These are phyloP conservation scores for Spilarctia lutea DNA, from an alignment of 2,888 invertebrate genomes.

Conservation along the genomic window DNA sequence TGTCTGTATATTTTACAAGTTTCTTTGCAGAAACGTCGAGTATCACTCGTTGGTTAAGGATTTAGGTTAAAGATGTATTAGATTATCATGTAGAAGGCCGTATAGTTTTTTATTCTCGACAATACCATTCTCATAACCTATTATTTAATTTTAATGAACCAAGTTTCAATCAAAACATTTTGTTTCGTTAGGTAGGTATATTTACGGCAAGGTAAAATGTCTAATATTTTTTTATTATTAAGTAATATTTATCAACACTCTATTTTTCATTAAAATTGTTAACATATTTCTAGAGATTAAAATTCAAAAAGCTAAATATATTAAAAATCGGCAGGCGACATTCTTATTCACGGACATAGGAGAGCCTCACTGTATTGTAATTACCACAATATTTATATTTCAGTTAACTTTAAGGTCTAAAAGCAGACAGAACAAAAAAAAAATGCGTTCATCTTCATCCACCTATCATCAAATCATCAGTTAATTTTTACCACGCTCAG, in stretches of 20 bases:
- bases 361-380: not conserved
- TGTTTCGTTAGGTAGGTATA: not conserved
- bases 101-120: not conserved
- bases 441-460: not conserved
- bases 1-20: constrained; percentile 54
- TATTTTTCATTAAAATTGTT: not conserved
- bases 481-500: not conserved
- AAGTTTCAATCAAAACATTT: not conserved
- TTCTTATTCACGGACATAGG: not conserved
- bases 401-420: not conserved
- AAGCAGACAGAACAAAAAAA: no score
- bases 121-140: no score
- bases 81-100: constrained; percentile 7
- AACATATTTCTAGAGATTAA: not conserved
- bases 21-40: constrained; percentile 47
- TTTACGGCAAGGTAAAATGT: not conserved
- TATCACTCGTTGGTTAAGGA: constrained; percentile 36
- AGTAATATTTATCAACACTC: not conserved
- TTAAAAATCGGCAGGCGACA: not conserved
- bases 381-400: not conserved
- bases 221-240: not conserved
- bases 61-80: constrained; percentile 39
- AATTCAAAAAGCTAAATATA: not conserved
- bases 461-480: no score
- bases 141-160: not conserved